A percentile compares a stretch with the other conserved stretches of the same genome.
Evolutionary conservation across 1,140 invertebrate species (phyloP).

Genomic region (Drosophila baimaii): DNA sequence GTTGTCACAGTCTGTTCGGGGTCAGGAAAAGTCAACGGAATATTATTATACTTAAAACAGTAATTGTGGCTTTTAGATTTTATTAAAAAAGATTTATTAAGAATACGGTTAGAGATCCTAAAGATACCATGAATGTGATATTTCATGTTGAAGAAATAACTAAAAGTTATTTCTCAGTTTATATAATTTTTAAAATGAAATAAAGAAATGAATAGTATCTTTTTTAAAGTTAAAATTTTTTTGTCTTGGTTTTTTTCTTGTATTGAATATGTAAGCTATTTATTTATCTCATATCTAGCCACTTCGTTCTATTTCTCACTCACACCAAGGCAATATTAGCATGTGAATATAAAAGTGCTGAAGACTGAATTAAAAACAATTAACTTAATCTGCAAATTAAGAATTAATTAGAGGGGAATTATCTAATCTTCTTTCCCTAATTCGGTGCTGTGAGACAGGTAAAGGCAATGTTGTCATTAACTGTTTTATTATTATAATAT

Average conservation of each 20-base stretch:
- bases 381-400: neutral
- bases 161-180: neutral
- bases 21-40: conserved; percentile 1
- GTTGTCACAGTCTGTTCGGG: neutral
- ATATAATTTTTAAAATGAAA: too few relatives aligned
- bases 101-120: too few relatives aligned
- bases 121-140: neutral
- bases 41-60: neutral
- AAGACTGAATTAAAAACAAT: neutral
- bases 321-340: too few relatives aligned
- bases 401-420: neutral
- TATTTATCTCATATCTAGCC: too few relatives aligned
- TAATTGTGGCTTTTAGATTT: neutral
- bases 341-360: too few relatives aligned
- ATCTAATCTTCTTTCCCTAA: too few relatives aligned
- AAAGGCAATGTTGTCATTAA: conserved; percentile 6
- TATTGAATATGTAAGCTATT: too few relatives aligned
- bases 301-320: too few relatives aligned
- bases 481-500: conserved; percentile 4
- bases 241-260: too few relatives aligned
- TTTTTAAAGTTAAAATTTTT: too few relatives aligned
- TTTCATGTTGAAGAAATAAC: neutral
- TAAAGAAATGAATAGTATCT: too few relatives aligned
- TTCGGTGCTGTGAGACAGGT: neutral
- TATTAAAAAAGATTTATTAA: neutral